Base-by-base conservation (phyloP, 1,140 invertebrate species). In the Papilio machaon region DNA sequence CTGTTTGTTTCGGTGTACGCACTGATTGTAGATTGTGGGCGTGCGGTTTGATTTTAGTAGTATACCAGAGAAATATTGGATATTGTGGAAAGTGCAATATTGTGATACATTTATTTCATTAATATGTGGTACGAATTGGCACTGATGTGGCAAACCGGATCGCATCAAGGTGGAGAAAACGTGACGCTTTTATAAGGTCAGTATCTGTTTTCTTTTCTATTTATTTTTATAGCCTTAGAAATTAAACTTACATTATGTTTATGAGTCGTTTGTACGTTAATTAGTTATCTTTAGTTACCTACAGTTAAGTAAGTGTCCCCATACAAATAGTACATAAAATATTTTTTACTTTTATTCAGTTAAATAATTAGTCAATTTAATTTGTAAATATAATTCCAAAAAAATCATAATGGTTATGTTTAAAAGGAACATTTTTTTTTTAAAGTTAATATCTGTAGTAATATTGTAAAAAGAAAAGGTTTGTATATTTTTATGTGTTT, bases 131-230 rank as follows among this genome's bases (percentile, higher is more conserved):
- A 89, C 82, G 87, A 88, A 88, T 89, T 90, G 84, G 87, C 85
- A 90, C 86, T 91, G 90, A 92, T 93, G 91, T 92, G 92, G 91
- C 91, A 93, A 93, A 94, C 92, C 91, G 91, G 92, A 94, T 93
- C 90, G 88, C 86, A 89, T 83, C 87, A 85, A 91, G 86, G 82
- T 87, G 88, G 89, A 92, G 91, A 93, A 93, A 93, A 93, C 90
- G 91, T 94, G 91, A 91, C 88, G 88, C 86, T 88, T 82, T 89
- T 91, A 83, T 94, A 94, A 92, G 91, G 92, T 94, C 89, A 93
- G 91, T 90, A 87, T 85, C 52, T 80, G 80, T 88, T 85, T 87
- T 89, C 83, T 85, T 84, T 86, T 85, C 74, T 82, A 85, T 52
- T 79, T 79, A 49, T 23, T 43, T 30, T 30, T 30, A 30, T 74